Evolutionary conservation across 2,113 vertebrate species (phyloP), one percentile per base, ranked within the genome.

Genomic region (Tachuris rubrigastra): DNA sequence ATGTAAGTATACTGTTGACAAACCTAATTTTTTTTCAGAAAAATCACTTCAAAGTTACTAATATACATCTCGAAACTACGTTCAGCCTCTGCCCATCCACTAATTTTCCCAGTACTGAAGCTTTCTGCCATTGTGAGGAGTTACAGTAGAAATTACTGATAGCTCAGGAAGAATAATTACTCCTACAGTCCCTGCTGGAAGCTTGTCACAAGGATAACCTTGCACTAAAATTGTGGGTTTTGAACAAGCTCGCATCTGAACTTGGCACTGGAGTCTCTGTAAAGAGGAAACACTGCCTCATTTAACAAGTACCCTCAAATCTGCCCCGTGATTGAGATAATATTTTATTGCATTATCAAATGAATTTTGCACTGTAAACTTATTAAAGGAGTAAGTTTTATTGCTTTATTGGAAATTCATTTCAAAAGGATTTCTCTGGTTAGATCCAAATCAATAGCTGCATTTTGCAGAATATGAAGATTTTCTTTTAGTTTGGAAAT

Each of bases 321-420:
- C 56, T 53, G 14, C 67, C 78, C 72, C 1, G 1, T 81, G 76
- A 90, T 55, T 49, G 65, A 89, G 65, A 41, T 60, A 87, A 71
- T 55, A 86, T 75, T 95, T 89, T 90, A 86, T 81, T 88, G 72
- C 85, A 68, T 63, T 86, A 56, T 75, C 72, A 71, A 80, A 19
- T 63, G 82, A 95, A 62, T 77, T 93, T 71, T 86, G 82, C 59
- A 67, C 72, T 41, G 90, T 66, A 91, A 96, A 94, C 46, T 86
- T 93, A 83, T 25, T 71, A 85, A 89, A 94, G 85, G 49, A 42
- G 30, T 27, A 77, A n/a, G 79, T 87, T 96, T 93, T 80, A 94
- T 50, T 89, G 74, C 77, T 69, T 89, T 95, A 85, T 82, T 85
- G 81, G 59, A 78, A 96, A 93, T 91, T 95, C 14, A 94, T 94